Conservation (phyloP, 2,113 vertebrate genomes). For the Corythoichthys haematopterus region DNA sequence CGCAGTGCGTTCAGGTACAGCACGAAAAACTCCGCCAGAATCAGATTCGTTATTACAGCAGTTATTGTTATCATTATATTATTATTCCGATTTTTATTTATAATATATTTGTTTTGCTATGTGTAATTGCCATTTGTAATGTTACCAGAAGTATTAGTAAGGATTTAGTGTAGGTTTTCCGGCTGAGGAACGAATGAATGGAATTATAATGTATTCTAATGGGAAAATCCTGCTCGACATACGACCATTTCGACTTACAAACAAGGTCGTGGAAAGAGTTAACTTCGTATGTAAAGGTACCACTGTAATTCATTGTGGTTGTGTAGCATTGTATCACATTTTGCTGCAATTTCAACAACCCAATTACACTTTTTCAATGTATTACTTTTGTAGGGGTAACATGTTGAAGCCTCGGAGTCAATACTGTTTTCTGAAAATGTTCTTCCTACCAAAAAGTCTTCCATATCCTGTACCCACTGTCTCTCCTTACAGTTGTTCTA, state of each 20-base stretch:
- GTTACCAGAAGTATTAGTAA: no score
- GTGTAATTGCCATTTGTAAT: no score
- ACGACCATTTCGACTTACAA: neutral
- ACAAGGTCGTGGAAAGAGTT: no score
- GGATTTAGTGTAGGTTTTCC: no score
- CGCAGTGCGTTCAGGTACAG: no score
- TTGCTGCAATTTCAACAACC: neutral
- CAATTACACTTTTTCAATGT: neutral
- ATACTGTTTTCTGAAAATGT: neutral
- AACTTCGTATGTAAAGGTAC: neutral
- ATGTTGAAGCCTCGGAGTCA: neutral
- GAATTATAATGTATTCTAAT: no score
- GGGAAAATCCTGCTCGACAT: neutral
- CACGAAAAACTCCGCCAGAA: no score
- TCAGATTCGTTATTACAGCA: no score
- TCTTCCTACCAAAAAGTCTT: neutral
- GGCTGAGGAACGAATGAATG: no score
- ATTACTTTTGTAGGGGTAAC: conserved; percentile 1
- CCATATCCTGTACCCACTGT: neutral
- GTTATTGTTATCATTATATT: no score
- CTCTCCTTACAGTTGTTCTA: conserved; percentile 9
- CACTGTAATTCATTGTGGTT: neutral
- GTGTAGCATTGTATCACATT: neutral
- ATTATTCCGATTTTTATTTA: no score
- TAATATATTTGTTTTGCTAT: no score